Base-by-base conservation (phyloP, 2,113 vertebrate species). In the Cheirogaleus medius region DNA sequence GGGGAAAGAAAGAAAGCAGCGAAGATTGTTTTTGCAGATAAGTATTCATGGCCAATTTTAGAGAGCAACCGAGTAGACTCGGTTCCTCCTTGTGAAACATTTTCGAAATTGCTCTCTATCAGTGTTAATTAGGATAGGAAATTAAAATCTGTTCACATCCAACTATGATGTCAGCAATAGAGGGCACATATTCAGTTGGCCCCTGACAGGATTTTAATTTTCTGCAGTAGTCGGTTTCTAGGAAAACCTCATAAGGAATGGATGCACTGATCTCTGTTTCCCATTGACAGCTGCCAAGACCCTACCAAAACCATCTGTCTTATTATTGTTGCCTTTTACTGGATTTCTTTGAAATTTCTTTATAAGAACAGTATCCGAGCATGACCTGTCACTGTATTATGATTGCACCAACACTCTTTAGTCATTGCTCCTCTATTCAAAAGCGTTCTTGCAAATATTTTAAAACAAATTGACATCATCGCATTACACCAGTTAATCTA, bases 381-480 rank as follows among this genome's bases (percentile, higher is more conserved):
- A 73, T 98, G 97, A 47, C 97, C 95, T 97, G 44, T 89, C 94
- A 95, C 95, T 96, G 27, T 0, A 47, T 98, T 98, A 93, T 98
- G 98, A 98, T 96, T 92, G 93, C 12, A 10, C n/a, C 95, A 90
- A 77, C 94, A 94, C 93, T 94, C 96, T 97, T 98, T 98, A 97
- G 97, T 98, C 98, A 98, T 97, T 98, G 98, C 96, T 98, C 97
- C 97, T 98, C 97, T 98, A 96, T 98, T 98, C 95, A 98, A 97
- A 98, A 98, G 97, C 95, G 98, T 98, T 97, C 97, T 96, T 97
- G 98, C 96, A 98, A 93, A 98, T 98, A 98, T 98, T 98, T 98
- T 98, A 94, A 98, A 98, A 98, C 96, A 98, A 98, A 98, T 98
- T 98, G 98, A 98, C 95, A 97, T 96, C 96, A 97, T 98, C 98